phyloP scores from a whole-genome alignment of 2,888 invertebrate genomes.

The Cataglyphis cursor region DNA sequence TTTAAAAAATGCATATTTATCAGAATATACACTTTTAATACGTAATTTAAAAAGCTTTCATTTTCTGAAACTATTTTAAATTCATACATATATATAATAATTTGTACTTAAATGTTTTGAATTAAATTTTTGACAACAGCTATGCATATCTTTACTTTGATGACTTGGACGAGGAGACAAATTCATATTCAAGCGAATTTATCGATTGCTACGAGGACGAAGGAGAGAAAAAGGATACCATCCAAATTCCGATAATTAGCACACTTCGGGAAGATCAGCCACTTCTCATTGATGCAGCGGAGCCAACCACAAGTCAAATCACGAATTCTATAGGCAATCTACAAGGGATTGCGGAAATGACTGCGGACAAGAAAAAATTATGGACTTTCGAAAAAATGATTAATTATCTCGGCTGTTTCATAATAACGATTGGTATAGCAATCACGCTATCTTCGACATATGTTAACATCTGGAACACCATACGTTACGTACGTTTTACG shows the following conservation, averaged over 20 bases:
- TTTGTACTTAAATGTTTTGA: background rate
- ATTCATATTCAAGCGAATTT: conserved; percentile 54
- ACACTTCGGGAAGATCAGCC: conserved; percentile 51
- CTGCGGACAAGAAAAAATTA: background rate
- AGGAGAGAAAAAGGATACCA: background rate
- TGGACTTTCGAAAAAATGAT: conserved; percentile 70
- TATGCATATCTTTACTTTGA: conserved; percentile 83
- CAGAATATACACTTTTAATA: background rate
- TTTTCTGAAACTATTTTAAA: background rate
- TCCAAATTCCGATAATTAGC: conserved; percentile 50
- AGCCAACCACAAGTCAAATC: conserved; percentile 47
- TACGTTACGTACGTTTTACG: conserved; percentile 90
- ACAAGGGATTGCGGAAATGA: background rate
- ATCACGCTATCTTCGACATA: conserved; percentile 91
- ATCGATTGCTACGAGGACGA: conserved; percentile 65
- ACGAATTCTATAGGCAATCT: conserved; percentile 48
- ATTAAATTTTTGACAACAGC: conserved; percentile 59
- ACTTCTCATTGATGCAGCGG: conserved; percentile 76
- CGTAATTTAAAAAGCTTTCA: background rate
- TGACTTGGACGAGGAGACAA: conserved; percentile 69
- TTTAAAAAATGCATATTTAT: background rate
- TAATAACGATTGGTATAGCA: conserved; percentile 89
- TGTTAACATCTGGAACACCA: conserved; percentile 90
- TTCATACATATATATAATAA: background rate
- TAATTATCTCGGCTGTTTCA: conserved; percentile 88